Base-by-base conservation (phyloP, 2,113 vertebrate species). In the Oncorhynchus tshawytscha region DNA sequence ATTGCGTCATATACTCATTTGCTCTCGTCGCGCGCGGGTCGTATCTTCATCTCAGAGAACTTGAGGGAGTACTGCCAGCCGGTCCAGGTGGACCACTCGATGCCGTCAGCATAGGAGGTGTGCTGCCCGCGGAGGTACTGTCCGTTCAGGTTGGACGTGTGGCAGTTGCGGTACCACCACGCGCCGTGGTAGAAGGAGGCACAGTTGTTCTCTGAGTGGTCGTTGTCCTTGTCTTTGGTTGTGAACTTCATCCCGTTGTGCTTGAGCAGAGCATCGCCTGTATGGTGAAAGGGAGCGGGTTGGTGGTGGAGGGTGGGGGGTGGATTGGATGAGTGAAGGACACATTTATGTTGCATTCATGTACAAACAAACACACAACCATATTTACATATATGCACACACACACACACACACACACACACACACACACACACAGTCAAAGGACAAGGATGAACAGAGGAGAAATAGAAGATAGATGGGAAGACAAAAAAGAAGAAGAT, bases 151-250 rank as follows among this genome's bases (percentile, higher is more conserved):
- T 99, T 99, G 91, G 96, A 97, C 1, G 96, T 98, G 94, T 99
- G 97, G 91, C 97, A 99, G 90, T 98, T 99, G 79, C 96, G 96
- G 88, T 99, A 99, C 97, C 97, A 99, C 97, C 97, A 99, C 77
- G 97, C 97, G 0, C 97, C 97, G 0, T 96, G 97, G 93, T 99
- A 99, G 92, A 99, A 99, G 2, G 96, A 92, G 0, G 97, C 97
- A 0, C 97, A 99, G 94, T 99, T 99, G 91, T 99, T 98, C 92
- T 99, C 97, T 0, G 97, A 99, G 88, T 98, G 97, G 92, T 99
- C 97, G 3, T 96, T 95, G 90, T 99, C 97, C 68, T 91, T 91
- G 93, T 99, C 97, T 90, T 98, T 99, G 79, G 97, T 99, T 88
- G 97, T 99, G 87, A 99, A 99, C 86, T 94, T 97, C 97, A 99